phyloP scores from a whole-genome alignment of 2,888 invertebrate genomes.

The Cephus sareptanus region DNA sequence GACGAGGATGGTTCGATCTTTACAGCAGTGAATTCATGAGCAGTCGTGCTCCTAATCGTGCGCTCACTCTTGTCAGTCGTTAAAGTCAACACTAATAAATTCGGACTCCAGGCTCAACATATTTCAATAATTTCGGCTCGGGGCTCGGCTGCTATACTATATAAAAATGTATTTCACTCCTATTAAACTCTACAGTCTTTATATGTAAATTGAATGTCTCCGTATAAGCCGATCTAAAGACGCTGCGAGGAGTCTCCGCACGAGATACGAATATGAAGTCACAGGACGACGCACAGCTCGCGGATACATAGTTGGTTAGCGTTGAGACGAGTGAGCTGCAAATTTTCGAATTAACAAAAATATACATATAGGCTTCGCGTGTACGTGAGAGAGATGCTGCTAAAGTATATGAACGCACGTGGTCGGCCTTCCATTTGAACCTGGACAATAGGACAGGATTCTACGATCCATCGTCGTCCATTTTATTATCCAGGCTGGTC shows the following conservation, averaged over 20 bases:
- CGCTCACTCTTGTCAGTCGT: neutral
- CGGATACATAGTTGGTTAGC: neutral
- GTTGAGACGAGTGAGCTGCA: neutral
- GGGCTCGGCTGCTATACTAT: neutral
- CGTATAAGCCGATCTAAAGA: neutral
- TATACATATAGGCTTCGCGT: neutral
- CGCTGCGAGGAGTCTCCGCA: neutral
- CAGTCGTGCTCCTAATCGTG: neutral
- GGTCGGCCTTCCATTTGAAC: neutral
- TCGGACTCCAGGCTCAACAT: neutral
- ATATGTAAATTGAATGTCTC: neutral
- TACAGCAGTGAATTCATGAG: neutral
- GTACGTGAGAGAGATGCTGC: neutral
- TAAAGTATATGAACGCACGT: neutral
- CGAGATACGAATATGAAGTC: neutral
- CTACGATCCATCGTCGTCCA: neutral
- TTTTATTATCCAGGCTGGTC: neutral
- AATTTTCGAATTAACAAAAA: neutral
- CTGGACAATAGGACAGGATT: neutral
- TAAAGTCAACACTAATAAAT: neutral
- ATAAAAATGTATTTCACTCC: neutral
- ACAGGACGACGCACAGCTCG: neutral
- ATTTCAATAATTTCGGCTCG: neutral
- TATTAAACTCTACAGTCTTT: neutral
- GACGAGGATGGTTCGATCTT: neutral